Base-by-base conservation (phyloP, 2,888 invertebrate species). In the Ptychoptera contaminata region DNA sequence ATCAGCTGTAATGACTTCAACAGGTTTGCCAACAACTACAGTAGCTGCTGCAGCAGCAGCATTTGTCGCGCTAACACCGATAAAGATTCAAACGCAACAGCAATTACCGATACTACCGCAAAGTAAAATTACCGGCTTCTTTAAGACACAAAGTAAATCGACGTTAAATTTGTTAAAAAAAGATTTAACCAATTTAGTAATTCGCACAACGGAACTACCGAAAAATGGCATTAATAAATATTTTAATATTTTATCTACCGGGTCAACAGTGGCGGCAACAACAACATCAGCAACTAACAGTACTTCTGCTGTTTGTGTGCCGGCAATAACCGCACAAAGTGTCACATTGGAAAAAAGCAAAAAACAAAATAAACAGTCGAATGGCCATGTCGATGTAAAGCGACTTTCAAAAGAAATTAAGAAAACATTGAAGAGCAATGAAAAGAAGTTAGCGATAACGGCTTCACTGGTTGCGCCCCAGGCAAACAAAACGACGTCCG, bases 51-150 rank as follows among this genome's bases (percentile, higher is more conserved):
- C 43, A 37, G 37, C 47, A 32, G 45, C 39, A 32, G 39, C 32
- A 37, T 38, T 42, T 36, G 38, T 39, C 11, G 46, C 29, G 41
- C 32, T 46, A 48, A 36, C 34, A 31, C 16, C 41, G 37, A 42
- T 35, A 41, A 34, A n/a, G 16, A 40, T 34, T 41, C 39, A 37
- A 31, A 37, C 35, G 42, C 29, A 11, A 35, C 32, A 15, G 41
- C 16, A 14, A 44, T 8, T 12, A 40, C 29, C 10, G n/a, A 23
- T 7, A 5, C 7, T 31, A 16, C 63, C 67, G 49, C 85, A 83
- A 63, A 84, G 82, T 42, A 83, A 85, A 64, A 87, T 87, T 59
- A 83, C 83, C 23, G 84, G 85, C 58, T 87, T 79, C 63, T 87
- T 85, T 63, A 86, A 82, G 61, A 78, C 83, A 50, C 85, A 85